Percentiles rank a stretch among this genome's conserved stretches.
phyloP scores from a whole-genome alignment of 2,888 invertebrate genomes.

The Lypha dubia region DNA sequence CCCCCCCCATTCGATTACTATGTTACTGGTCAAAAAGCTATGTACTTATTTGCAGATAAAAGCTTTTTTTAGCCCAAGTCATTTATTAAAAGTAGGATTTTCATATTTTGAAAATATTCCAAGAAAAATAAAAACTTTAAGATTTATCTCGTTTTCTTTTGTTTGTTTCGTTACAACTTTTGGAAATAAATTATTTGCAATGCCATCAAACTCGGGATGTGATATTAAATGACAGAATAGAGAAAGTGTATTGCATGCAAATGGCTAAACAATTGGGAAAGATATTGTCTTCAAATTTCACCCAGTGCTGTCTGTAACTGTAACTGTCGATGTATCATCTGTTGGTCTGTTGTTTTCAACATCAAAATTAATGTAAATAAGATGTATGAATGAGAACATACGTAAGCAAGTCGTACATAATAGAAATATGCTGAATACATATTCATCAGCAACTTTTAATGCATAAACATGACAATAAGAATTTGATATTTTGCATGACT shows the following conservation, averaged over 20 bases:
- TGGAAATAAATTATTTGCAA: constrained; percentile 29
- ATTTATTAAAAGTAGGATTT: constrained; percentile 59
- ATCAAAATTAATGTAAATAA: constrained; percentile 51
- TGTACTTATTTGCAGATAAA: constrained; percentile 1
- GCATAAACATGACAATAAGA: constrained; percentile 66
- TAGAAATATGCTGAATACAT: constrained; percentile 59
- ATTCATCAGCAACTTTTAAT: constrained; percentile 58
- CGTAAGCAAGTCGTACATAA: too few species aligned
- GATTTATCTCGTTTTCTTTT: neutral
- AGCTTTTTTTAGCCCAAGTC: constrained; percentile 43
- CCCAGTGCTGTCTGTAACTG: too few species aligned
- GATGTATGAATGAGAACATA: constrained; percentile 1
- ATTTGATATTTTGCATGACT: constrained; percentile 61
- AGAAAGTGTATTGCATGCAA: constrained; percentile 57
- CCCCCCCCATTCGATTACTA: neutral
- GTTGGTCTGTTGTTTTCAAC: neutral
- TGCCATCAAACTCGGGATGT: constrained; percentile 19
- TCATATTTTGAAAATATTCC: constrained; percentile 58
- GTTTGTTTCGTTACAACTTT: constrained; percentile 19
- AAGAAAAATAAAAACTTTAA: constrained; percentile 49
- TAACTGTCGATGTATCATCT: neutral
- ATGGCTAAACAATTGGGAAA: constrained; percentile 26
- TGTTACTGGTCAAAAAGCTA: constrained; percentile 4
- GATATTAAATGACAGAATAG: constrained; percentile 36
- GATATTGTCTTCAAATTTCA: neutral